Evolutionary conservation across 2,113 vertebrate genomes (phyloP).

Genomic region (Takifugu bimaculatus): DNA sequence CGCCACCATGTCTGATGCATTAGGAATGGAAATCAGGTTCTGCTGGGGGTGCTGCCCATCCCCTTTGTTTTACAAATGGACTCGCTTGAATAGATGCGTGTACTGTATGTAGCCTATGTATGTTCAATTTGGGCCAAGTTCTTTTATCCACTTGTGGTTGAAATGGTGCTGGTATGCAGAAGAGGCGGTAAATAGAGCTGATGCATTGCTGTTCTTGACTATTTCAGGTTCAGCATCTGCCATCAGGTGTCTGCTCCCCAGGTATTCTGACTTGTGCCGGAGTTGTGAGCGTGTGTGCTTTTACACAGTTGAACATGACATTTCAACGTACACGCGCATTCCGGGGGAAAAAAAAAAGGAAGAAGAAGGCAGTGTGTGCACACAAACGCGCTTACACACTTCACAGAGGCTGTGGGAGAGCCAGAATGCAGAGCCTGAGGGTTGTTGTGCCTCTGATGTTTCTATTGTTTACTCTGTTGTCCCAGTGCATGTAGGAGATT

Average conservation of each 20-base stretch:
- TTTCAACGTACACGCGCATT: slow-evolving; percentile 56
- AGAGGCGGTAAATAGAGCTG: slow-evolving; percentile 23
- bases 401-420: slow-evolving; percentile 59
- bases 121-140: not conserved
- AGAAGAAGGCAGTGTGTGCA: not conserved
- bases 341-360: slow-evolving; percentile 9
- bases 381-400: slow-evolving; percentile 22
- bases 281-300: slow-evolving; percentile 72
- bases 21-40: slow-evolving; percentile 49
- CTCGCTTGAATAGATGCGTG: slow-evolving; percentile 21
- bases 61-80: slow-evolving; percentile 35
- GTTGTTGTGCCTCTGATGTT: slow-evolving; percentile 67
- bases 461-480: slow-evolving; percentile 70
- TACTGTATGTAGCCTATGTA: too few relatives aligned
- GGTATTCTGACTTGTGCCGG: slow-evolving; percentile 66
- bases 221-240: slow-evolving; percentile 69
- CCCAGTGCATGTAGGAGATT: slow-evolving; percentile 65
- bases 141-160: not conserved
- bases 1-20: slow-evolving; percentile 50
- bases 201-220: slow-evolving; percentile 50
- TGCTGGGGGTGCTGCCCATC: slow-evolving; percentile 17
- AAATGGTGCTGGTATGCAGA: not conserved
- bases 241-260: slow-evolving; percentile 73
- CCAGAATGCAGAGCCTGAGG: slow-evolving; percentile 61
- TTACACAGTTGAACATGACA: slow-evolving; percentile 63